Percentiles rank a stretch among this genome's conserved stretches.
Evolutionary conservation across 2,888 invertebrate genomes (phyloP).

Genomic region (Eilema griseolum): DNA sequence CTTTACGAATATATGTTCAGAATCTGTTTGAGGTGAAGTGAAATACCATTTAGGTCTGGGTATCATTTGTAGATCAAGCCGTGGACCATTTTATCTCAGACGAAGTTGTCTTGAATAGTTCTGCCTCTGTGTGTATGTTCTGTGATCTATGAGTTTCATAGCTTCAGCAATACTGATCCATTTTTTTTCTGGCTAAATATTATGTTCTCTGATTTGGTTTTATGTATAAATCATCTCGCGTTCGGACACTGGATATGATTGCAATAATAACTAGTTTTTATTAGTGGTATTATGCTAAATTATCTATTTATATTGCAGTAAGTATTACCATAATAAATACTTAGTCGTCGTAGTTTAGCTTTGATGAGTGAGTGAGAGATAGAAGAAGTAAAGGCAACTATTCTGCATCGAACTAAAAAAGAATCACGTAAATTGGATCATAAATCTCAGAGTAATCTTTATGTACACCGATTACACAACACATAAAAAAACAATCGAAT

Average conservation of each 20-base stretch:
- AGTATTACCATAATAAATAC: slow-evolving; percentile 1
- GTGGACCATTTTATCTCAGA: background rate
- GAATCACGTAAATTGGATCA: no score
- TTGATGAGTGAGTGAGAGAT: no score
- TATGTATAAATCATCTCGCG: background rate
- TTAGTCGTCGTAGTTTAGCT: no score
- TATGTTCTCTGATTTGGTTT: background rate
- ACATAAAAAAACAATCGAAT: no score
- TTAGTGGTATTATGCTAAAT: background rate
- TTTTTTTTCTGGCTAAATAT: background rate
- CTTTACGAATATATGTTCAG: background rate
- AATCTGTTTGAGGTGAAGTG: background rate
- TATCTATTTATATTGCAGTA: background rate
- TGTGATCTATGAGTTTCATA: background rate
- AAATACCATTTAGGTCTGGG: background rate
- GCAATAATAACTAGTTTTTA: background rate
- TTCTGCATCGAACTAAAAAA: no score
- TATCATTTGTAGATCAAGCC: background rate
- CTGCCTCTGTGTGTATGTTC: background rate
- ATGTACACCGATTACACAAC: no score
- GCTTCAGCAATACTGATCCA: background rate
- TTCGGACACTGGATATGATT: background rate
- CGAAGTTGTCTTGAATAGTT: background rate
- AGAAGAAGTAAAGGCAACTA: no score
- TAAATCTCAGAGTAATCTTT: no score